These are phyloP conservation scores for Blennius ocellaris DNA, from an alignment of 2,113 vertebrate species.

Conservation along the genomic window DNA sequence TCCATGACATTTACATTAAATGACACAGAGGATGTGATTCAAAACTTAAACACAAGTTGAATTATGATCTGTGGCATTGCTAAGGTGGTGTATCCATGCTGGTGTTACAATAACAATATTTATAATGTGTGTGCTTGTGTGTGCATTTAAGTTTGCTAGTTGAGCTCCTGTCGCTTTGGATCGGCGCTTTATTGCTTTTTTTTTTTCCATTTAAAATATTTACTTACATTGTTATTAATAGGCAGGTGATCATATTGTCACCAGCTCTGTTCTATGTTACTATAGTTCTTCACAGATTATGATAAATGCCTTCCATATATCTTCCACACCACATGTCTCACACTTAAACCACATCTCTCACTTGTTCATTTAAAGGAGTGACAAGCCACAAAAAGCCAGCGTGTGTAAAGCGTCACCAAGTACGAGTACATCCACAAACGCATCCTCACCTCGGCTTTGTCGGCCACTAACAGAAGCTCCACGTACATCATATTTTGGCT, in stretches of 20 bases:
- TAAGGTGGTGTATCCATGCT: no score
- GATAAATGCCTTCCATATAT: neutral
- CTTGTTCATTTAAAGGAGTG: neutral
- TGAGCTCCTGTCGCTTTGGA: no score
- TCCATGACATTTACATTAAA: neutral
- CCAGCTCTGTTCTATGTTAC: no score
- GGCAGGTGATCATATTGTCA: no score
- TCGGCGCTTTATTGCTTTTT: no score
- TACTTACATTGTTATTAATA: no score
- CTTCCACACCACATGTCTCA: neutral
- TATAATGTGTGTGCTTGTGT: no score
- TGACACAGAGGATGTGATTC: slow-evolving; percentile 21
- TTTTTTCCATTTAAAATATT: no score
- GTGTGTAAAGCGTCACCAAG: neutral
- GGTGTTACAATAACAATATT: no score
- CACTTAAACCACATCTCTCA: neutral
- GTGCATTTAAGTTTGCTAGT: no score
- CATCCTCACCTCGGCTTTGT: slow-evolving; percentile 92
- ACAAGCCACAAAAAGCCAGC: neutral
- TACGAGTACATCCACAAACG: accelerated
- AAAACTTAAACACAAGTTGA: neutral
- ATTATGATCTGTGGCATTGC: no score
- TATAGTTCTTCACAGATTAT: neutral
- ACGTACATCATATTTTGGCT: slow-evolving; percentile 90
- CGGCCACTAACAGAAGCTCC: slow-evolving; percentile 94